Conservation (phyloP, 1,140 invertebrate genomes). For the Pseudomyrmex flavicornis region DNA sequence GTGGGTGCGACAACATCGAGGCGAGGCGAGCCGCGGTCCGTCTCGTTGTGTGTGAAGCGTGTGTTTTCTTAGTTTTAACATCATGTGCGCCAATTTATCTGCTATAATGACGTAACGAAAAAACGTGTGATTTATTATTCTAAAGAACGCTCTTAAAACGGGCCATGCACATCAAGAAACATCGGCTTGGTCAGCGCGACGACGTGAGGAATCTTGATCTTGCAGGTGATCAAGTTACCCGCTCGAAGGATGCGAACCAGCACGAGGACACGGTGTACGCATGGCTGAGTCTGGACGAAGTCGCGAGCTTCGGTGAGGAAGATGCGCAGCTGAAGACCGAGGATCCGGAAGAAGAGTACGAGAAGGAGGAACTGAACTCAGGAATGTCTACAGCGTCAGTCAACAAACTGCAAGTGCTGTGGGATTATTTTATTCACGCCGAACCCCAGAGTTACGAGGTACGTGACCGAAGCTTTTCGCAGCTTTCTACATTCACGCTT, state of each 20-base stretch:
- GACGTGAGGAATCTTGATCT: conserved; percentile 52
- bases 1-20: neutral
- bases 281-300: conserved; percentile 65
- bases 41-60: neutral
- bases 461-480: neutral
- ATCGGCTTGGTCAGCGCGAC: neutral
- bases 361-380: conserved; percentile 59
- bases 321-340: conserved; percentile 63
- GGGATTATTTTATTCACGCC: conserved; percentile 87
- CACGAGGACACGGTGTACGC: conserved; percentile 50
- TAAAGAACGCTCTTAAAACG: neutral
- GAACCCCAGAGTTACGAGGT: conserved; percentile 88
- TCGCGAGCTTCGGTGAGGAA: conserved; percentile 62
- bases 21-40: neutral
- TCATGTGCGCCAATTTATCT: neutral
- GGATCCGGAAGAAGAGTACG: conserved; percentile 69
- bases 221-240: conserved; percentile 67
- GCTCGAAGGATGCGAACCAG: conserved; percentile 27
- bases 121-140: neutral
- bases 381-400: conserved; percentile 68
- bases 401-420: conserved; percentile 82
- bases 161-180: neutral
- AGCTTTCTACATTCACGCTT: neutral
- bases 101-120: neutral
- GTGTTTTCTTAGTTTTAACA: neutral